Conservation (phyloP, 2,113 vertebrate genomes). For the Leptobrachium leishanense region DNA sequence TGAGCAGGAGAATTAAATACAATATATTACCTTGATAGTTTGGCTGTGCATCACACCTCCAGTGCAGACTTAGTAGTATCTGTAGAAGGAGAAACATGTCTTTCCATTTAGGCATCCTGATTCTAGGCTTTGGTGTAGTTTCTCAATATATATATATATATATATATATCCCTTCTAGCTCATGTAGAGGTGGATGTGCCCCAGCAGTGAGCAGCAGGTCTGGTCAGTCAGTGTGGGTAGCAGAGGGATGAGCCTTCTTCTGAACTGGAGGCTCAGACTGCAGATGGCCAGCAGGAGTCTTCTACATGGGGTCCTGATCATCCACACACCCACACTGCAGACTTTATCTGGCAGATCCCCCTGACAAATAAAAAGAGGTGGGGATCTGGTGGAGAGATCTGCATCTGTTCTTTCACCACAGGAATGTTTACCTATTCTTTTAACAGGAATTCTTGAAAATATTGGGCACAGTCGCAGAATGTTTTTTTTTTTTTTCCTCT, state of each 20-base stretch:
- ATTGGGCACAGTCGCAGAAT: not conserved
- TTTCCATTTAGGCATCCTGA: conserved; percentile 60
- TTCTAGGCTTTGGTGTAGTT: not conserved
- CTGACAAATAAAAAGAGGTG: conserved; percentile 14
- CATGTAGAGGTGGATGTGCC: not conserved
- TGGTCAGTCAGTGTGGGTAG: not conserved
- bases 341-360: conserved; percentile 42
- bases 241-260: conserved; percentile 2
- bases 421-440: conserved; percentile 16
- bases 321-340: conserved; percentile 9
- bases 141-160: not conserved
- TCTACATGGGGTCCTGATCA: not conserved
- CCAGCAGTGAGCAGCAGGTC: not conserved
- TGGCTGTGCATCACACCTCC: conserved; percentile 58
- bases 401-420: conserved; percentile 21
- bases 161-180: not conserved
- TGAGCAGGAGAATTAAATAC: not conserved
- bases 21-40: conserved; percentile 41
- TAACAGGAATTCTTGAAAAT: conserved; percentile 26
- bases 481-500: not conserved
- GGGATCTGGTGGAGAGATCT: conserved; percentile 8
- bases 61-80: conserved; percentile 70
- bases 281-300: conserved; percentile 39
- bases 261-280: not conserved
- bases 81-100: conserved; percentile 65